These are phyloP conservation scores for Macrocentrus cingulum DNA, from an alignment of 1,140 invertebrate genomes.

Conservation along the genomic window DNA sequence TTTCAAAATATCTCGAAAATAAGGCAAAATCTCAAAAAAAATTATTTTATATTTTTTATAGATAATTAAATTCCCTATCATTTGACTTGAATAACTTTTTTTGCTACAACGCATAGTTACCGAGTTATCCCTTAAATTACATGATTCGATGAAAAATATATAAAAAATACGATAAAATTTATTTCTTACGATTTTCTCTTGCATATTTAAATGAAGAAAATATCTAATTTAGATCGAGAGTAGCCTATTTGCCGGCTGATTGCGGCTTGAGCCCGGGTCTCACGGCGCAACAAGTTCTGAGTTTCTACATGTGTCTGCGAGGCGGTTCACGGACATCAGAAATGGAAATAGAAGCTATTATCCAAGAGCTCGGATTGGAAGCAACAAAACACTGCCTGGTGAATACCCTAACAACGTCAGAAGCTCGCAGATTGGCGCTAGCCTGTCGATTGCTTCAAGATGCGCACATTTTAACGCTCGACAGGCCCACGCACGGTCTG, in stretches of 20 bases:
- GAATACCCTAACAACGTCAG: constrained; percentile 76
- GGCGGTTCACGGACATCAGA: constrained; percentile 53
- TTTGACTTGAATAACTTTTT: too few relatives aligned
- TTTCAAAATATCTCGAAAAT: too few relatives aligned
- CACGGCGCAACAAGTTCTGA: constrained; percentile 79
- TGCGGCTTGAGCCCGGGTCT: constrained; percentile 66
- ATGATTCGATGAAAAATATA: too few relatives aligned
- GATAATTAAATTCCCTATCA: neutral
- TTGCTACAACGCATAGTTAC: too few relatives aligned
- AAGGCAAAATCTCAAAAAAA: too few relatives aligned
- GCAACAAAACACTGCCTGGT: constrained; percentile 73
- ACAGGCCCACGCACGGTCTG: constrained; percentile 89
- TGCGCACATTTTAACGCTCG: constrained; percentile 80
- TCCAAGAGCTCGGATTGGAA: constrained; percentile 87
- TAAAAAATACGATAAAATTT: too few relatives aligned
- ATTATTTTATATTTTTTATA: too few relatives aligned
- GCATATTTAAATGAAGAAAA: too few relatives aligned
- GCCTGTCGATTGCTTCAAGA: constrained; percentile 85
- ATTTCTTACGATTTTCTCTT: too few relatives aligned
- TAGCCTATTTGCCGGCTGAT: constrained; percentile 54
- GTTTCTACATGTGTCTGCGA: constrained; percentile 75
- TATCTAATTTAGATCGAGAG: constrained; percentile 46
- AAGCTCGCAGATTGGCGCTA: constrained; percentile 80
- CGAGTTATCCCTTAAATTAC: too few relatives aligned
- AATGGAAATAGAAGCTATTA: constrained; percentile 50